These are phyloP conservation scores for Sipha flava DNA, from an alignment of 1,140 invertebrate genomes.

Conservation along the genomic window DNA sequence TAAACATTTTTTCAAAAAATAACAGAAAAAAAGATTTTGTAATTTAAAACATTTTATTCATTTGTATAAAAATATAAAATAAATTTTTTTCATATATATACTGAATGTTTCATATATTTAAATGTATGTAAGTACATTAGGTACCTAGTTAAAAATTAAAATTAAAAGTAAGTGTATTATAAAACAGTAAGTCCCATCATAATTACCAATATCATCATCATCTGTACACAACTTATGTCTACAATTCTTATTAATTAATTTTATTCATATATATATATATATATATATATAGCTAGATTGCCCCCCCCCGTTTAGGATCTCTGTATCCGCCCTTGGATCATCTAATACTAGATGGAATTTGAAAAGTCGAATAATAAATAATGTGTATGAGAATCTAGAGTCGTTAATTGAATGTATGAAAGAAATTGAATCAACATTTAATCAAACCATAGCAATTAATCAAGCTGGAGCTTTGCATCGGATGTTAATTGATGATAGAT, in stretches of 20 bases:
- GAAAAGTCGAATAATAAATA: too few species aligned
- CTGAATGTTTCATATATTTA: background rate
- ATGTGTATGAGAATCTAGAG: too few species aligned
- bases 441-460: too few species aligned
- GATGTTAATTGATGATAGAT: too few species aligned
- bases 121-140: background rate
- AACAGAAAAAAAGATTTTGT: background rate
- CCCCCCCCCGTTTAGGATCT: background rate
- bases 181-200: background rate
- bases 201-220: background rate
- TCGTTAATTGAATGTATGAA: too few species aligned
- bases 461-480: too few species aligned
- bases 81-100: background rate
- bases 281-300: background rate
- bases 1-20: slow-evolving; percentile 1
- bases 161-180: background rate
- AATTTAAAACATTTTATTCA: background rate
- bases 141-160: background rate
- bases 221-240: background rate
- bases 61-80: background rate
- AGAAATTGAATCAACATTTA: too few species aligned
- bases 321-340: background rate
- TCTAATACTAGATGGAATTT: too few species aligned
- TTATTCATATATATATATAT: background rate
- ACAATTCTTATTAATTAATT: background rate